Evolutionary conservation across 2,113 vertebrate genomes (phyloP).

Genomic region (Etia nguti): DNA sequence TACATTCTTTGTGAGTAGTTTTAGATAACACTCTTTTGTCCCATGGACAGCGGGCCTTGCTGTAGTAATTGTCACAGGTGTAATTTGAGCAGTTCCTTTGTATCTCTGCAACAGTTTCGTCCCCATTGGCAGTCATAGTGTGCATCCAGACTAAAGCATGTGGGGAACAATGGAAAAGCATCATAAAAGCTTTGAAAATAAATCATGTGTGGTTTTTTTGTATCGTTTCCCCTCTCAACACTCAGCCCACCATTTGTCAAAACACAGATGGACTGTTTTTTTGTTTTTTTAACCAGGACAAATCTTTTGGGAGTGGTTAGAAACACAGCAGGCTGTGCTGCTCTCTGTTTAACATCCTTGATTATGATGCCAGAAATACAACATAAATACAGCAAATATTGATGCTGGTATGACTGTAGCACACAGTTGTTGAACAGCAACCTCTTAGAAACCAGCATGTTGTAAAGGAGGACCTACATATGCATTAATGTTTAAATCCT

Average conservation of each 20-base stretch:
- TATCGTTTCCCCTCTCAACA: background rate
- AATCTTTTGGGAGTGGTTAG: constrained; percentile 50
- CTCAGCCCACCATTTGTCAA: constrained; percentile 29
- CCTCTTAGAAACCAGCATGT: background rate
- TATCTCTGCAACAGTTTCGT: constrained; percentile 63
- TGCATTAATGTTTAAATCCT: background rate
- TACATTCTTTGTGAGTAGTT: constrained; percentile 54
- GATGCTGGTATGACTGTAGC: constrained; percentile 19
- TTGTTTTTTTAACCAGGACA: background rate
- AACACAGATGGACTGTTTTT: constrained; percentile 1
- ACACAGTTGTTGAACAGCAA: background rate
- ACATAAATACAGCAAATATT: constrained; percentile 36
- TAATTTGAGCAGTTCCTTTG: constrained; percentile 69
- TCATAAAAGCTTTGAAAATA: constrained; percentile 54
- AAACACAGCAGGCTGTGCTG: constrained; percentile 13
- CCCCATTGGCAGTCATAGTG: constrained; percentile 26
- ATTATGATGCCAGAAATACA: constrained; percentile 7
- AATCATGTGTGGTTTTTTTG: constrained; percentile 6
- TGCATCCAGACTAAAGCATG: constrained; percentile 29
- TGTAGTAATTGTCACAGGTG: constrained; percentile 62
- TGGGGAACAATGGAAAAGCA: constrained; percentile 34
- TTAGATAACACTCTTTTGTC: constrained; percentile 61
- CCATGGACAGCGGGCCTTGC: constrained; percentile 38
- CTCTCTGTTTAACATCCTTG: constrained; percentile 49
- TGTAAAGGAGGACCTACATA: background rate